Base-by-base conservation (phyloP, 2,113 vertebrate species). In the Glaucomys volans region DNA sequence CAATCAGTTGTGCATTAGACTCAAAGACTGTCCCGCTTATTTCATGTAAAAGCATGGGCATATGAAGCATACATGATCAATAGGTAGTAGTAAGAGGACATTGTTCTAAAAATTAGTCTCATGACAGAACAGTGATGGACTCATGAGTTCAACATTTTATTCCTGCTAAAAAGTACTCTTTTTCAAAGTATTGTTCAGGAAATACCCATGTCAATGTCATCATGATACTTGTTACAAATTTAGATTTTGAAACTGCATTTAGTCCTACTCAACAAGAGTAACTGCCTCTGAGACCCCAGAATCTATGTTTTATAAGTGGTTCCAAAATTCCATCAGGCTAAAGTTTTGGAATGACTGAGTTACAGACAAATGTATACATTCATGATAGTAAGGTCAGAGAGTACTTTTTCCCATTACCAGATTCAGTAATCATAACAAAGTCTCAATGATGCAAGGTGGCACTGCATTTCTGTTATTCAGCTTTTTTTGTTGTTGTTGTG, bases 1-100 rank as follows among this genome's bases (percentile, higher is more conserved):
- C 97, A 96, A 37, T 97, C 98, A 98, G 85, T 71, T 9, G 12
- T 16, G 50, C 44, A 13, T 69, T 77, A 12, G 62, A 10, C 69
- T 97, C 88, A 1, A 90, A 86, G 82, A 83, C 47, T 71, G 37
- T 12, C 44, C 50, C n/a, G 28, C 50, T 87, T 79, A 72, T 69
- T 83, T 47, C 17, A 52, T 71, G 10, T 13, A 50, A 89, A 86
- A 10, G 5, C 22, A 14, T 1, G 2, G n/a, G 22, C 5, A 4
- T 22, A 3, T 10, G 28, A 54, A 64, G 24, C 26, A 18, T 87
- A 3, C 0, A 44, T 50, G 75, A 89, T 16, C 26, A 8, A 8
- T 5, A 20, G 1, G 16, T 7, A 22, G 1, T 20, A 74, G 0
- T 62, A 77, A 88, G 16, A 92, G 4, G 2, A 0, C 42, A 35